phyloP scores from a whole-genome alignment of 2,888 invertebrate genomes.

The Eupithecia abbreviata region DNA sequence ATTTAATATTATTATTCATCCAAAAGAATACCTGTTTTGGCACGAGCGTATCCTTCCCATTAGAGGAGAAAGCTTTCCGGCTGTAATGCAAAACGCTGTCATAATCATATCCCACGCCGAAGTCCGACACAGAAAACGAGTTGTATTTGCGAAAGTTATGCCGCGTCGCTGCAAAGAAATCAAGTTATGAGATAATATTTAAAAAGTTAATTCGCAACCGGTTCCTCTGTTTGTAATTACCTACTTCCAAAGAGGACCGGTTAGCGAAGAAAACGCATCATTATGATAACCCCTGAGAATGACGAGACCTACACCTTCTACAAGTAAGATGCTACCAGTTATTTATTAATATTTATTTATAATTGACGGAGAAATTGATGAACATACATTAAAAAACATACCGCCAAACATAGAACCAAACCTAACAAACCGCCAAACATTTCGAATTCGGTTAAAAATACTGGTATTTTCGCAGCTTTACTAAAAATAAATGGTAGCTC shows the following conservation, averaged over 20 bases:
- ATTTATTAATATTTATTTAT: no score
- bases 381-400: no score
- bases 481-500: background rate
- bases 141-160: constrained; percentile 87
- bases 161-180: constrained; percentile 65
- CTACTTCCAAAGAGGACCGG: background rate
- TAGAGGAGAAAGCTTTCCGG: constrained; percentile 87
- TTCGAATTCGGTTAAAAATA: no score
- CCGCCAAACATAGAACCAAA: no score
- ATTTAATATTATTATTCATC: background rate
- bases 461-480: background rate
- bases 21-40: constrained; percentile 76
- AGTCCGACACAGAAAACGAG: constrained; percentile 85
- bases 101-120: constrained; percentile 88
- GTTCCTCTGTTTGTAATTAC: background rate
- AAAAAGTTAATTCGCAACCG: background rate
- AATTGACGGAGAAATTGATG: no score
- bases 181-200: constrained; percentile 34
- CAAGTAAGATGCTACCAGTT: no score
- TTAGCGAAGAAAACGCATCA: constrained; percentile 1
- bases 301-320: background rate
- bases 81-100: constrained; percentile 90
- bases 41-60: constrained; percentile 87
- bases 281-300: background rate
- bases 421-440: no score